These are phyloP conservation scores for Montipora sp. DNA, from an alignment of 64 coral and sea anemone species.

Conservation along the genomic window DNA sequence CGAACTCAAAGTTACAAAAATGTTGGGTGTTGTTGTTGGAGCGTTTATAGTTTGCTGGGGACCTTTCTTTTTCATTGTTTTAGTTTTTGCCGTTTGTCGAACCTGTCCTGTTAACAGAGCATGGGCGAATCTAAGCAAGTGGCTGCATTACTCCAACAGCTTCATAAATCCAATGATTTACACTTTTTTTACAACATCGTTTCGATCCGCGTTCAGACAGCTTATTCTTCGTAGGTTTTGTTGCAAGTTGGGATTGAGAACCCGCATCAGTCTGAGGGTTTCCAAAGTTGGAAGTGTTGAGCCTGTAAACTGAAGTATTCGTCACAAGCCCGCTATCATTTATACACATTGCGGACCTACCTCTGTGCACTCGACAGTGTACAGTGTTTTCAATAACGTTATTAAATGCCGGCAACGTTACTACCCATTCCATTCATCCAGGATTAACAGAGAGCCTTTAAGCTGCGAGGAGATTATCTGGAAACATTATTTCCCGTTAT, in stretches of 20 bases:
- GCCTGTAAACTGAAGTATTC: neutral
- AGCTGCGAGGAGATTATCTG: no score
- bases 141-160: slow-evolving; percentile 86
- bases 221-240: slow-evolving; percentile 24
- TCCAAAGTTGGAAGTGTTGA: neutral
- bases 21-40: slow-evolving; percentile 77
- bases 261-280: neutral
- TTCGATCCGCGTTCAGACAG: slow-evolving; percentile 72
- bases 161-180: slow-evolving; percentile 85
- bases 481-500: no score
- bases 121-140: slow-evolving; percentile 62
- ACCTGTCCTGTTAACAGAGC: neutral
- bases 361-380: no score
- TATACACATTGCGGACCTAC: no score
- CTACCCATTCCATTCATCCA: no score
- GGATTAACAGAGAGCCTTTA: no score
- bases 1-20: slow-evolving; percentile 89
- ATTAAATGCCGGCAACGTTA: no score
- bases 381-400: no score
- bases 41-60: slow-evolving; percentile 84
- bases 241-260: neutral
- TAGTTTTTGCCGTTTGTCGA: slow-evolving; percentile 67
- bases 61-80: slow-evolving; percentile 77
- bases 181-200: slow-evolving; percentile 70
- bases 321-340: no score